Evolutionary conservation across 2,113 vertebrate species (phyloP).

Genomic region (Rana temporaria): DNA sequence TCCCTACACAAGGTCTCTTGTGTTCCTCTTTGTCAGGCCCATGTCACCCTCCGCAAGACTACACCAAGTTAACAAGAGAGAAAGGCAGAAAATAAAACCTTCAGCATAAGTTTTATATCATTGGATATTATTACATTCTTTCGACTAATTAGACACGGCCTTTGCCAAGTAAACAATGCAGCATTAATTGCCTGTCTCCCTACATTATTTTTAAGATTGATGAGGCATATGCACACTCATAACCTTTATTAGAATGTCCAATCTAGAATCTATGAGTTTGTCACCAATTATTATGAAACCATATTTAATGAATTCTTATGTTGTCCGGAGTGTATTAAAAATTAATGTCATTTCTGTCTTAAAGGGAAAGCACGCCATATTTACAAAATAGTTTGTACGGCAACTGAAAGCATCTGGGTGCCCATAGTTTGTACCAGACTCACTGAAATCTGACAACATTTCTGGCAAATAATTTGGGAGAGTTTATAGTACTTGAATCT

Average conservation of each 20-base stretch:
- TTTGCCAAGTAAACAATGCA: slow-evolving; percentile 52
- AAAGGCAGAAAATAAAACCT: slow-evolving; percentile 35
- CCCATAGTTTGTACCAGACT: no score
- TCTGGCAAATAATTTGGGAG: no score
- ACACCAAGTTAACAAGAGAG: slow-evolving; percentile 10
- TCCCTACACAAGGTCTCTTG: no score
- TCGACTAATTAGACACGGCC: slow-evolving; percentile 50
- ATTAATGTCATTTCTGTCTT: slow-evolving; percentile 20
- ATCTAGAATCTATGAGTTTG: slow-evolving; percentile 37
- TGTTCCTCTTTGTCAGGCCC: not conserved
- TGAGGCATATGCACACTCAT: slow-evolving; percentile 47
- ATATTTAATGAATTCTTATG: slow-evolving; percentile 34
- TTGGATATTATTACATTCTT: slow-evolving; percentile 37
- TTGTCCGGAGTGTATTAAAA: not conserved
- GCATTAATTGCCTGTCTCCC: slow-evolving; percentile 55
- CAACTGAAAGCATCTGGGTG: no score
- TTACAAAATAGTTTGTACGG: no score
- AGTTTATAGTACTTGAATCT: no score
- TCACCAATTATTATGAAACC: slow-evolving; percentile 53
- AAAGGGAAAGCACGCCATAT: not conserved
- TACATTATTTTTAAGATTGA: slow-evolving; percentile 53
- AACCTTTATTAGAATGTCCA: slow-evolving; percentile 56
- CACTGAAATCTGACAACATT: no score
- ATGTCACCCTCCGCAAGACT: slow-evolving; percentile 6
- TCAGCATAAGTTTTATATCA: slow-evolving; percentile 41